These are phyloP conservation scores for Congeria kusceri DNA, from an alignment of 2,888 invertebrate genomes.

Conservation along the genomic window DNA sequence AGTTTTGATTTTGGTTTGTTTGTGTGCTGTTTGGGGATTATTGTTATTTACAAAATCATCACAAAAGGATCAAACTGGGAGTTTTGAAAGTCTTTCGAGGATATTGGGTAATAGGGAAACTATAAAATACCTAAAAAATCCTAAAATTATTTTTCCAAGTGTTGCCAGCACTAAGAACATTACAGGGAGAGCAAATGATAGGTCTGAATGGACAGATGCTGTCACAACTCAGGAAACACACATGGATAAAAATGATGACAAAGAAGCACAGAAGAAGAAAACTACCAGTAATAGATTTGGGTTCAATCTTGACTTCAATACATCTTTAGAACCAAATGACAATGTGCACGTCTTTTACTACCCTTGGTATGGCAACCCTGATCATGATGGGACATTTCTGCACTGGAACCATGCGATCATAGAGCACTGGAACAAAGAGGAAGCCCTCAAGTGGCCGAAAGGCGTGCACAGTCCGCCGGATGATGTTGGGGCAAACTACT, in stretches of 20 bases:
- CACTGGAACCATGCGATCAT: conserved; percentile 86
- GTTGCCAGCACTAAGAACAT: too few relatives aligned
- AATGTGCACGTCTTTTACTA: conserved; percentile 86
- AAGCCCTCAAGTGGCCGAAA: conserved; percentile 86
- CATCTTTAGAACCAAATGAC: conserved; percentile 66
- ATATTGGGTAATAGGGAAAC: too few relatives aligned
- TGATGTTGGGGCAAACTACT: conserved; percentile 87
- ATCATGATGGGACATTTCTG: conserved; percentile 80
- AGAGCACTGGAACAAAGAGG: conserved; percentile 83
- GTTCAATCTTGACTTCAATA: neutral
- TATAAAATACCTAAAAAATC: too few relatives aligned
- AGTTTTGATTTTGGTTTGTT: too few relatives aligned
- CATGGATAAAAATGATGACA: neutral
- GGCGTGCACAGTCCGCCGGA: conserved; percentile 87
- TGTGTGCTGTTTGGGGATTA: too few relatives aligned
- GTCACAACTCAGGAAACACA: neutral
- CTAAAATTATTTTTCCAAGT: too few relatives aligned
- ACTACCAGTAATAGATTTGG: neutral
- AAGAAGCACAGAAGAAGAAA: neutral
- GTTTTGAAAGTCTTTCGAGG: too few relatives aligned
- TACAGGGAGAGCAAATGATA: neutral
- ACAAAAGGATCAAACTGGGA: too few relatives aligned
- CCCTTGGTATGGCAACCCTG: conserved; percentile 85
- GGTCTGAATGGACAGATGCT: neutral
- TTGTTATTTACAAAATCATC: too few relatives aligned